phyloP scores from a whole-genome alignment of 2,797 vertebrate genomes.

The Neosalanx taihuensis region DNA sequence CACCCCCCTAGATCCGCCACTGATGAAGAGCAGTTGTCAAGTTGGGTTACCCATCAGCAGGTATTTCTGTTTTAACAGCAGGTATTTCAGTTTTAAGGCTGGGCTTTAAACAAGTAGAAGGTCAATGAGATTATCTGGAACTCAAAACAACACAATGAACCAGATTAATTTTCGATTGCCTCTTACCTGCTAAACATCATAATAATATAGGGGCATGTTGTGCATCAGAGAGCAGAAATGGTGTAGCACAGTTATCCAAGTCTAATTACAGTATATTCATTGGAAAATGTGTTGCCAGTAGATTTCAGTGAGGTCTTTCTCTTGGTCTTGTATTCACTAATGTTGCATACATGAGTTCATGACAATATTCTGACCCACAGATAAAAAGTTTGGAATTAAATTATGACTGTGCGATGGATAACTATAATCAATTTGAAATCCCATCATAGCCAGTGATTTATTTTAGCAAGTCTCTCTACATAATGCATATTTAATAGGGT shows the following conservation, averaged over 20 bases:
- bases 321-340: conserved; percentile 7
- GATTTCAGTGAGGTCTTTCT: conserved; percentile 28
- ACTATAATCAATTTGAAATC: too few relatives aligned
- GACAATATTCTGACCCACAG: conserved; percentile 17
- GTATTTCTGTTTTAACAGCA: neutral
- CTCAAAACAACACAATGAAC: too few relatives aligned
- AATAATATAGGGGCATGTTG: too few relatives aligned
- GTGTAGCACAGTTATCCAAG: too few relatives aligned
- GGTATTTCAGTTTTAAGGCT: neutral
- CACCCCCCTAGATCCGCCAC: too few relatives aligned
- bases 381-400: conserved; percentile 27
- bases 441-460: too few relatives aligned
- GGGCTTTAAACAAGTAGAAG: too few relatives aligned
- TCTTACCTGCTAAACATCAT: too few relatives aligned
- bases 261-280: neutral
- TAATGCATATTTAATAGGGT: neutral
- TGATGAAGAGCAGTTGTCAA: neutral
- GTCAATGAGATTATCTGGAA: too few relatives aligned
- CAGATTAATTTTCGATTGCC: too few relatives aligned
- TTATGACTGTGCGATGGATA: conserved; percentile 31
- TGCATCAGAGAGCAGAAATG: too few relatives aligned
- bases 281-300: neutral
- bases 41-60: neutral
- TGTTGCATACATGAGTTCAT: conserved; percentile 11
- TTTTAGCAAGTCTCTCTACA: too few relatives aligned